Base-by-base conservation (phyloP, 2,888 invertebrate species). In the Chironomus tentans region DNA sequence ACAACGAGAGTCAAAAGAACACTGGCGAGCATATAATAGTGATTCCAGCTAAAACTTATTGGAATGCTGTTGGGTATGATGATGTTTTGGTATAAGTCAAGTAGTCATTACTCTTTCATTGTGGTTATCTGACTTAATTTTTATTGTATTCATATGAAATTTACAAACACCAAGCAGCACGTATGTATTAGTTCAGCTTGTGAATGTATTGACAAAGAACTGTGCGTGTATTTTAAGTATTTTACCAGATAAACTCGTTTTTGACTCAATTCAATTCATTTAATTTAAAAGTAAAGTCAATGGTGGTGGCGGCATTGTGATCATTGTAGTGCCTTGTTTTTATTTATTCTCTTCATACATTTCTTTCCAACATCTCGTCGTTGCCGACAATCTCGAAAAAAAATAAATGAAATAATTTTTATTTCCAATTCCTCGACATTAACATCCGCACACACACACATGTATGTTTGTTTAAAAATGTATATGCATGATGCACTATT, bases 21-120 rank as follows among this genome's bases (percentile, higher is more conserved):
- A 74, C 74, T 74, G 74, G 21, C 74, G 46, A 74, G 48, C 74
- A 72, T 10, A 38, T 10, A 38, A 38, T 74, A 68, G 28, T 22
- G 28, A 74, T 74, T 74, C 74, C 74, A 74, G 74, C 74, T 56
- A 56, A 74, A 72, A 46, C 74, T 74, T 74, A 74, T 74, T 74
- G 74, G 74, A 74, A 74, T 74, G 74, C 62, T 73, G 73, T 47
- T 68, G 46, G 65, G 21, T 65, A n/a, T 21, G 22, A 15, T 56
- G 18, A 24, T 65, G 13, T 65, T 65, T 65, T 18, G n/a, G 15
- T 56, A n/a, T 56, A 56, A n/a, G 18, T 18, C 56, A 18, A 15
- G 56, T 18, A 56, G n/a, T n/a, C 18, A 18, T 56, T n/a, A 38
- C 38, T 38, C 38, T 38, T 38, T 38, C 38, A 38, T 38, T 38